phyloP scores from a whole-genome alignment of 1,140 invertebrate species.

The Drosophila pandora region DNA sequence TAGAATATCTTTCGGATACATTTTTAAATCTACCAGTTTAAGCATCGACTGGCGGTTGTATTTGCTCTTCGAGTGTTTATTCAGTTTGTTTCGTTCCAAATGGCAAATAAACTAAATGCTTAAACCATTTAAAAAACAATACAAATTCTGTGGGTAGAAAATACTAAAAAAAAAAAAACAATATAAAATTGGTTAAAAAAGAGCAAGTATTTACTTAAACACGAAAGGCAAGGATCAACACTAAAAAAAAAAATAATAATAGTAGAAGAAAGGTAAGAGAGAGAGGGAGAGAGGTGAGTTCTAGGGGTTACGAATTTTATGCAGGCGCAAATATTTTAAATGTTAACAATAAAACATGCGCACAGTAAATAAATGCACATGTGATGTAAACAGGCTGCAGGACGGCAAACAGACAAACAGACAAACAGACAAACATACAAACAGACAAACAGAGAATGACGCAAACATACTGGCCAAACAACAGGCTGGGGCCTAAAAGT shows the following conservation, averaged over 20 bases:
- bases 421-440: conserved; percentile 9
- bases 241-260: conserved; percentile 4
- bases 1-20: background rate
- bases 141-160: conserved; percentile 23
- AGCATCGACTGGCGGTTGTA: background rate
- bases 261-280: conserved; percentile 21
- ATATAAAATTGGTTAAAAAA: conserved; percentile 2
- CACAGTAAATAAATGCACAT: conserved; percentile 70
- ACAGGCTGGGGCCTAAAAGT: conserved; percentile 63
- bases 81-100: conserved; percentile 13
- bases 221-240: conserved; percentile 10
- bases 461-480: conserved; percentile 30
- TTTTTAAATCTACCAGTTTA: background rate
- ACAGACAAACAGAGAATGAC: conserved; percentile 8
- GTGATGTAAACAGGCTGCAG: conserved; percentile 34
- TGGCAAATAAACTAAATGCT: conserved; percentile 52
- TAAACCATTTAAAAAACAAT: conserved; percentile 36
- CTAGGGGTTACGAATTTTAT: conserved; percentile 53
- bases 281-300: conserved; percentile 7
- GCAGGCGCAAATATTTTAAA: conserved; percentile 77
- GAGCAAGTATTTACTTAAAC: conserved; percentile 1
- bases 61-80: background rate
- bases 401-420: conserved; percentile 30
- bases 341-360: conserved; percentile 77
- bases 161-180: background rate